Base-by-base conservation (phyloP, 2,113 vertebrate genomes). In the Apteryx mantelli region DNA sequence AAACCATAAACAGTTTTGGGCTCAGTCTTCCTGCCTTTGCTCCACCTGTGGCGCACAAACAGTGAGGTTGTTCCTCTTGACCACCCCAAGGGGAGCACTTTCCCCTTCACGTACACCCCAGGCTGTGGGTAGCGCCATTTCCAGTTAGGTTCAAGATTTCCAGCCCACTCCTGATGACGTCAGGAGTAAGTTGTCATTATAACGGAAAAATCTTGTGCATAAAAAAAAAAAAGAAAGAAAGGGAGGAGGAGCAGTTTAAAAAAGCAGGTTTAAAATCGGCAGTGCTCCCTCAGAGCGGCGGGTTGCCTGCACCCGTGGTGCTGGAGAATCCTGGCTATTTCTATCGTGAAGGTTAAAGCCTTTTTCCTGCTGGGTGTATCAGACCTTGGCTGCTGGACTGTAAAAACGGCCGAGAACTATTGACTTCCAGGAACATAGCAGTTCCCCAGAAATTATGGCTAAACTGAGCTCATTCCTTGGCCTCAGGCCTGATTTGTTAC, bases 381-480 rank as follows among this genome's bases (percentile, higher is more conserved):
- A 68, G 79, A 55, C 64, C 91, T 75, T 21, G 46, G 28, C 91
- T 91, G 85, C 85, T 89, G 91, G 82, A 82, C 55, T 73, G 52
- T 38, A 89, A 69, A 88, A 69, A 63, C 28, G 50, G 28, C 69
- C 14, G 20, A 3, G 15, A 77, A 36, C 9, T 75, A 86, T 38
- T 86, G 82, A 94, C 86, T 96, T 96, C 85, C 93, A 97, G 97
- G 91, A 95, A 96, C 42, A 65, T 86, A 68, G 79, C 89, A 95
- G 34, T 90, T 96, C 73, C 86, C 89, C 96, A 93, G 68, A 88
- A 95, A 82, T 52, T 7, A 86, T 86, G 60, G 42, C 28, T 66
- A 90, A 91, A 65, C 46, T 95, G 95, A 82, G 74, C 64, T 95
- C 92, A 93, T 96, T 96, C 60, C 55, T 93, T 95, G 92, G 95